Base-by-base conservation (phyloP, 1,140 invertebrate genomes). In the Temnothorax nylanderi region DNA sequence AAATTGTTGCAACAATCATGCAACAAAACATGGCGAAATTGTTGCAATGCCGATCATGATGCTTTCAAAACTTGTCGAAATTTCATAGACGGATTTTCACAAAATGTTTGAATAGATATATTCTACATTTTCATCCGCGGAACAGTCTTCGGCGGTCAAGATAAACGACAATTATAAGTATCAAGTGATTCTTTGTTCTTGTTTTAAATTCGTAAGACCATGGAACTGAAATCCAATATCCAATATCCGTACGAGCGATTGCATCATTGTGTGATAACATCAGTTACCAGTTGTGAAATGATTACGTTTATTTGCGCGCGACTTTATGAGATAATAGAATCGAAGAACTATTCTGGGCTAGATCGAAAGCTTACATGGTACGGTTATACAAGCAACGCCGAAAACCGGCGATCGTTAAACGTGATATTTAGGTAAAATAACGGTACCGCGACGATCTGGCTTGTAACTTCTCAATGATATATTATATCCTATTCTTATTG, bases 361-460 rank as follows among this genome's bases (percentile, higher is more conserved):
- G 21, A 32, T 71, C 2, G 10, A 21, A 44, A 74, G 2, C 44
- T 60, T 60, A 71, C 21, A 26, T 26, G 26, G 26, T 26, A 26
- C 13, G 37, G 11, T 26, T 26, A 1, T 21, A 60, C 26, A 60
- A 49, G 54, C 13, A 69, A 41, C 8, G 6, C 10, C 54, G 16
- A 84, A 60, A 74, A 62, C 18, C n/a, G 41, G 3, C 32, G 32
- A 47, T 34, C 18, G 44, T 72, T 60, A 41, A 60, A 80, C 64
- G 13, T 7, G 60, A 87, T 87, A 87, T 88, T 82, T 82, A 88
- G 77, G 71, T 87, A 87, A 87, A 88, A 87, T 88, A 88, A 88
- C 87, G 85, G 77, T 47, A 86, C 44, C 32, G 26, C 49, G 18
- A 72, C 32, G 56, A 78, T 65, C 74, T 10, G n/a, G 44, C 49